Base-by-base conservation (phyloP, 37 sponge, comb jelly and placozoan genomes). In the Ephydatia muelleri region DNA sequence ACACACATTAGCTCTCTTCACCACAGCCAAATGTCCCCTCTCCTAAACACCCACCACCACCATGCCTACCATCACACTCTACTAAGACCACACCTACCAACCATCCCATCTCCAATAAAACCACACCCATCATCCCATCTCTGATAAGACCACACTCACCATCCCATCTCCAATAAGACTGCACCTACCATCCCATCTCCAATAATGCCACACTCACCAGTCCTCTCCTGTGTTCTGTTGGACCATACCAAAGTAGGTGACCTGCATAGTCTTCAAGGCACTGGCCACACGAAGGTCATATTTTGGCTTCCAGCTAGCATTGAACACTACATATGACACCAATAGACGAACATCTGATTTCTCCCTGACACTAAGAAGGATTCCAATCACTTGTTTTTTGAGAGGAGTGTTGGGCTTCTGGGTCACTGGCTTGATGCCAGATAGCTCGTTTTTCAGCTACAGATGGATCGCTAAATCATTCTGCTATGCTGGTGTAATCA, bases 141-240 rank as follows among this genome's bases (percentile, higher is more conserved):
- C n/a, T n/a, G n/a, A n/a, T n/a, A n/a, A n/a, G n/a, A n/a, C n/a
- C n/a, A n/a, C n/a, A n/a, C n/a, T n/a, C n/a, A n/a, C n/a, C n/a
- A n/a, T n/a, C n/a, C n/a, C n/a, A n/a, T n/a, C n/a, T n/a, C n/a
- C n/a, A n/a, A n/a, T n/a, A n/a, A n/a, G n/a, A n/a, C n/a, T n/a
- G n/a, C n/a, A n/a, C n/a, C n/a, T n/a, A n/a, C n/a, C n/a, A n/a
- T n/a, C n/a, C n/a, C n/a, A n/a, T n/a, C n/a, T n/a, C n/a, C n/a
- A n/a, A n/a, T n/a, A n/a, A n/a, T n/a, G n/a, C n/a, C n/a, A 25
- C 27, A 77, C 90, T 67, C 38, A 81, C 97, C 97, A 96, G 81
- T 96, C 90, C 74, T 96, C 97, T 67, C 93, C 97, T 25, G 97
- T 93, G 89, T 76, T 90, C 86, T 96, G 97, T 32, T 93, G 69